Evolutionary conservation across 1,140 invertebrate genomes (phyloP).

Genomic region (Maniola jurtina): DNA sequence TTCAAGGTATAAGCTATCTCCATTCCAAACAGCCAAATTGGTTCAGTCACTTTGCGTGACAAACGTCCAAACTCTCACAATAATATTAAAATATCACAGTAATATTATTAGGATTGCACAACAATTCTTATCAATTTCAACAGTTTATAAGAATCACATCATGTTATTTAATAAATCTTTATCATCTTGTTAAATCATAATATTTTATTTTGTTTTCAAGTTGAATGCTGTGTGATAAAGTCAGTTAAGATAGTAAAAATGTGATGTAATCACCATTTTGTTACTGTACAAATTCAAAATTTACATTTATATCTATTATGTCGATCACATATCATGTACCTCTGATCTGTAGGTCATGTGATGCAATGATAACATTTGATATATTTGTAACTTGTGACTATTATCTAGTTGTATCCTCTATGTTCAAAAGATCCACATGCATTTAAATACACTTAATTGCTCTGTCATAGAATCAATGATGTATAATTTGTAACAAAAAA

Average conservation of each 20-base stretch:
- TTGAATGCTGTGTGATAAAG: slow-evolving; percentile 3
- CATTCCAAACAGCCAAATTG: no score
- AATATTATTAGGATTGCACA: not conserved
- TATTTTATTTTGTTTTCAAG: slow-evolving; percentile 11
- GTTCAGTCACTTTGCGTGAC: no score
- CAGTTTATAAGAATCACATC: not conserved
- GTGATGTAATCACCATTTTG: slow-evolving; percentile 6
- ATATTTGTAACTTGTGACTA: not conserved
- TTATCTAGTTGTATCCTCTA: not conserved
- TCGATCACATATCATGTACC: slow-evolving; percentile 30
- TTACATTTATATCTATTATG: slow-evolving; percentile 25
- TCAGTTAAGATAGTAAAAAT: not conserved
- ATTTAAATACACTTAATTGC: no score
- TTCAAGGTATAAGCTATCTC: no score
- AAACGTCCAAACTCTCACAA: no score
- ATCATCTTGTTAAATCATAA: not conserved
- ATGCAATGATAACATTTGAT: slow-evolving; percentile 38
- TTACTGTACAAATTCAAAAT: slow-evolving; percentile 16
- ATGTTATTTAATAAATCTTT: not conserved
- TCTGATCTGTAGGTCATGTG: slow-evolving; percentile 34
- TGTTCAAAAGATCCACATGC: no score
- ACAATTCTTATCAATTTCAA: not conserved
- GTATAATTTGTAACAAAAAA: no score
- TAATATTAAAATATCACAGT: no score
- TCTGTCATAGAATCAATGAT: no score